phyloP scores from a whole-genome alignment of 2,888 invertebrate species.

The Xanthia icteritia region DNA sequence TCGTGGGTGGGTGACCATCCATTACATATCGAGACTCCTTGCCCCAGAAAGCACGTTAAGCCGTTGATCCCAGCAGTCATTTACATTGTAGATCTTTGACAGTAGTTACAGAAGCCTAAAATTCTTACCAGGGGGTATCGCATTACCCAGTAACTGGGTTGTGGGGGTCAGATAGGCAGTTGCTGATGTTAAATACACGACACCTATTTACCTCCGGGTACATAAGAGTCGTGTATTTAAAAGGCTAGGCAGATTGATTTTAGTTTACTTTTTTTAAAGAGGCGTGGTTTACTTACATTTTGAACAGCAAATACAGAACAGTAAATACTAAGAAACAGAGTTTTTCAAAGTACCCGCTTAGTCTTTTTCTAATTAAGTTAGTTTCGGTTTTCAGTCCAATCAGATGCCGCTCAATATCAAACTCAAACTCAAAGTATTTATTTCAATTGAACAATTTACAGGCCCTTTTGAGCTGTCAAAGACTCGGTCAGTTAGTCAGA shows the following conservation, averaged over 20 bases:
- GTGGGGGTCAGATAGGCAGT: background rate
- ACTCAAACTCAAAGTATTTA: too few species aligned
- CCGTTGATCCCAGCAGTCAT: background rate
- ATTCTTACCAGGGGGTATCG: background rate
- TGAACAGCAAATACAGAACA: background rate
- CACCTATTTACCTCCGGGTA: too few species aligned
- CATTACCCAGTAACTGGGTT: background rate
- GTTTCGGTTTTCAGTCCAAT: background rate
- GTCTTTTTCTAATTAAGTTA: background rate
- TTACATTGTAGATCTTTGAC: background rate
- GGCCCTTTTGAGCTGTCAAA: too few species aligned
- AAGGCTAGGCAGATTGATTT: background rate
- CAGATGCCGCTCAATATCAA: background rate
- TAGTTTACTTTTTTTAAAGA: background rate
- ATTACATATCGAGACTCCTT: background rate
- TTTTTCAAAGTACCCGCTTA: background rate
- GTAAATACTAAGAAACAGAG: background rate
- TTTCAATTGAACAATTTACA: too few species aligned
- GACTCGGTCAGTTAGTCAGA: too few species aligned
- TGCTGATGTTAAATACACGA: background rate
- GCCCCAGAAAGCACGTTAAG: background rate
- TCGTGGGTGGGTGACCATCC: background rate
- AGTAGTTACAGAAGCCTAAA: background rate
- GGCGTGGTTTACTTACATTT: background rate
- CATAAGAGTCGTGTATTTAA: too few species aligned